These are phyloP conservation scores for Drosophila pseudotakahashii DNA, from an alignment of 2,888 invertebrate genomes.

Conservation along the genomic window DNA sequence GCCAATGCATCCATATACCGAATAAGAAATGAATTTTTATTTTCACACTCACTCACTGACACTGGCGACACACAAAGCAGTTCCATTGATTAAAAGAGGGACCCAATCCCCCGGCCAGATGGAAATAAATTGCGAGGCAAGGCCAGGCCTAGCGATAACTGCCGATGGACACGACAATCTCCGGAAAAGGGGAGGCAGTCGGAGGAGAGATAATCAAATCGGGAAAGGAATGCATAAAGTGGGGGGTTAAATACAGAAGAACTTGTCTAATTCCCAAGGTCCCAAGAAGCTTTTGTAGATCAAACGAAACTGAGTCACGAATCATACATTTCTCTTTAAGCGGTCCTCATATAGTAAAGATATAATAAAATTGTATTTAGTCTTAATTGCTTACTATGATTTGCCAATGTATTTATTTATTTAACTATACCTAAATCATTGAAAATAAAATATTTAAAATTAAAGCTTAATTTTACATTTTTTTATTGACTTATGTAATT, in stretches of 20 bases:
- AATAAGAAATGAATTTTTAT: slow-evolving; percentile 45
- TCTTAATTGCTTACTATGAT: too few relatives aligned
- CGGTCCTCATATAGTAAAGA: not conserved
- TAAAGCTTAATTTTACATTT: too few relatives aligned
- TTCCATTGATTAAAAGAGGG: slow-evolving; percentile 67
- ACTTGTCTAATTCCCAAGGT: not conserved
- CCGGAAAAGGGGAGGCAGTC: slow-evolving; percentile 25
- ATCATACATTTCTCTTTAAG: not conserved
- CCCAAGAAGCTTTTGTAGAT: not conserved
- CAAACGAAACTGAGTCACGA: slow-evolving; percentile 6
- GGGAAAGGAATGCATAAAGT: slow-evolving; percentile 41
- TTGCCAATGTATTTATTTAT: too few relatives aligned
- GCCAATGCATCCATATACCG: slow-evolving; percentile 70
- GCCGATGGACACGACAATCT: slow-evolving; percentile 69
- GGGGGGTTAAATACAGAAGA: slow-evolving; percentile 10
- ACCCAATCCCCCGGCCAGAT: slow-evolving; percentile 21
- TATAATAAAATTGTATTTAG: not conserved
- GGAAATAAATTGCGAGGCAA: slow-evolving; percentile 53
- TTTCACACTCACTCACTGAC: slow-evolving; percentile 41
- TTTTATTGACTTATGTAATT: not conserved
- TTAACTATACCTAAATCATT: too few relatives aligned
- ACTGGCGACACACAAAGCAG: slow-evolving; percentile 59
- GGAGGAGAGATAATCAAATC: slow-evolving; percentile 43
- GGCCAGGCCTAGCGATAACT: slow-evolving; percentile 70
- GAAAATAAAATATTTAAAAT: not conserved